A percentile compares a stretch with the other conserved stretches of the same genome.
Conservation (phyloP, 1,140 invertebrate genomes). For the Hypothenemus hampei region DNA sequence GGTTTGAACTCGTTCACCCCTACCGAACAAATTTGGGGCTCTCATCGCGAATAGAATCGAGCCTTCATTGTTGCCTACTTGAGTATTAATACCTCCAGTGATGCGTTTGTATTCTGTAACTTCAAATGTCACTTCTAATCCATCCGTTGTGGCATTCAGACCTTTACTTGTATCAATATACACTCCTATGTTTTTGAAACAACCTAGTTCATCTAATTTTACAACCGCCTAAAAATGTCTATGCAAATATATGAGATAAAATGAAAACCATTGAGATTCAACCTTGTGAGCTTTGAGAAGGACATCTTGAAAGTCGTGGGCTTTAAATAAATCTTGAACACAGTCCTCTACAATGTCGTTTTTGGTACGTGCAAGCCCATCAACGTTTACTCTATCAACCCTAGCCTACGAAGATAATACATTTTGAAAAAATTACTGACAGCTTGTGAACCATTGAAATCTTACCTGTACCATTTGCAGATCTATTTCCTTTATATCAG, state of each 20-base stretch:
- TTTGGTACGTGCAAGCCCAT: slow-evolving; percentile 76
- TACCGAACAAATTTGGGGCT: slow-evolving; percentile 74
- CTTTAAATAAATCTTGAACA: slow-evolving; percentile 67
- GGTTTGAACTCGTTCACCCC: slow-evolving; percentile 70
- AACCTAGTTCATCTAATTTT: slow-evolving; percentile 70
- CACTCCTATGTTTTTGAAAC: slow-evolving; percentile 76
- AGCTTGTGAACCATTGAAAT: slow-evolving; percentile 1
- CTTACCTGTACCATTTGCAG: slow-evolving; percentile 25
- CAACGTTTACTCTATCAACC: slow-evolving; percentile 73
- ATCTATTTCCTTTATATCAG: slow-evolving; percentile 27
- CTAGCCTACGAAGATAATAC: slow-evolving; percentile 53
- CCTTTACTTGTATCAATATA: slow-evolving; percentile 79
- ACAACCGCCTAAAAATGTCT: slow-evolving; percentile 53
- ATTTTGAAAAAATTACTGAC: not conserved
- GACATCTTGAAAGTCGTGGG: slow-evolving; percentile 61
- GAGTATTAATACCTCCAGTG: slow-evolving; percentile 74
- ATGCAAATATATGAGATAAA: too few species aligned
- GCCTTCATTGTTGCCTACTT: slow-evolving; percentile 82
- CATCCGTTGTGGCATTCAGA: slow-evolving; percentile 62
- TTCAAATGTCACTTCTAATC: slow-evolving; percentile 79
- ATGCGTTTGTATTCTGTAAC: slow-evolving; percentile 71
- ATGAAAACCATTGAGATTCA: not conserved
- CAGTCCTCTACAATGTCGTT: slow-evolving; percentile 73
- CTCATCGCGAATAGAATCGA: slow-evolving; percentile 64
- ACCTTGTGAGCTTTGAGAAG: slow-evolving; percentile 56